phyloP scores from a whole-genome alignment of 2,888 invertebrate genomes.

The Cataglyphis altisquamis region DNA sequence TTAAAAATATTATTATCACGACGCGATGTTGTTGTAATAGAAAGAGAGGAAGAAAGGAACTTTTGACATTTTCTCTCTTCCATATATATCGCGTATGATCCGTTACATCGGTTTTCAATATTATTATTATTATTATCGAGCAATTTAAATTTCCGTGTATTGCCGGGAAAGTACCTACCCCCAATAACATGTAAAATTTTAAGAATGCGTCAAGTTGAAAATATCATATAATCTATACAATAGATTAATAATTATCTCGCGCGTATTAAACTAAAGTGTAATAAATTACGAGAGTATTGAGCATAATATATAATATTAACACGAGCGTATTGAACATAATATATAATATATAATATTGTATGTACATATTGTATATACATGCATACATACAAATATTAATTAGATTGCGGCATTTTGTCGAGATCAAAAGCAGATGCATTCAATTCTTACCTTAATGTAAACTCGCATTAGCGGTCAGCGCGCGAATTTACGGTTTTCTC shows the following conservation, averaged over 20 bases:
- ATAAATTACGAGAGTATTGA: not conserved
- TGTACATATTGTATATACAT: not conserved
- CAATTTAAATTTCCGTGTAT: conserved; percentile 17
- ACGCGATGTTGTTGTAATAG: not conserved
- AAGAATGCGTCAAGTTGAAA: conserved; percentile 24
- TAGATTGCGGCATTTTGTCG: not conserved
- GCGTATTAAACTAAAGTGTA: not conserved
- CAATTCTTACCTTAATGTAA: not conserved
- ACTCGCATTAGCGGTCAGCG: not conserved
- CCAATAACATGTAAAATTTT: not conserved
- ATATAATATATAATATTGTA: too few relatives aligned
- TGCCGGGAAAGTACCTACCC: not conserved
- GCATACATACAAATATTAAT: not conserved
- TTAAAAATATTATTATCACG: not conserved
- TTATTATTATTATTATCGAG: not conserved
- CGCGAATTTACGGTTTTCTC: not conserved
- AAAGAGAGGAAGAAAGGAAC: not conserved
- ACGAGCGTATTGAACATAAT: not conserved
- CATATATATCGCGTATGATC: not conserved
- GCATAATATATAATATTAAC: not conserved
- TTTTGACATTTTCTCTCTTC: not conserved
- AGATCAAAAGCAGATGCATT: not conserved
- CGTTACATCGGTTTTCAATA: not conserved
- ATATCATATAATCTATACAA: conserved; percentile 12
- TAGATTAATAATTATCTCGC: conserved; percentile 39